Conservation (phyloP, 1,140 invertebrate genomes). For the Muscidifurax raptorellus region DNA sequence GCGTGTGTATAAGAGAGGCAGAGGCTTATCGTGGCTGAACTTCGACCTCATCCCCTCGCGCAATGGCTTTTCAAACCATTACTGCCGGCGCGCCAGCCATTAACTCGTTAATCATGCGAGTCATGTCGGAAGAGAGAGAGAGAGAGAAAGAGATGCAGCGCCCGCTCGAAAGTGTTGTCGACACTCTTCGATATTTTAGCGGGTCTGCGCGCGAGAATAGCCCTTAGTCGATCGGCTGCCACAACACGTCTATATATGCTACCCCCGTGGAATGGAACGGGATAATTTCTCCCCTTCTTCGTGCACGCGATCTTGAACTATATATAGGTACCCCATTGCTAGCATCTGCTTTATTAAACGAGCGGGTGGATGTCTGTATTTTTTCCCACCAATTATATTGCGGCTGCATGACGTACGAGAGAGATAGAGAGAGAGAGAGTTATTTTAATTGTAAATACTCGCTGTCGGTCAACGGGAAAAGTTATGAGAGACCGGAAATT, state of each 20-base stretch:
- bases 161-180: slow-evolving; percentile 6
- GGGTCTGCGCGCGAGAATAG: background rate
- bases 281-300: background rate
- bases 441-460: too few relatives aligned
- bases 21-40: background rate
- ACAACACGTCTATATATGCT: background rate
- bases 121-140: background rate
- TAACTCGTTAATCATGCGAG: slow-evolving; percentile 24
- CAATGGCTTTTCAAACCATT: slow-evolving; percentile 10
- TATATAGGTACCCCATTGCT: background rate
- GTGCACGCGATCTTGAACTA: background rate
- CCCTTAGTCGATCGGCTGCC: background rate
- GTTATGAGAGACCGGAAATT: too few relatives aligned
- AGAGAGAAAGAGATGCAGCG: background rate
- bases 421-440: too few relatives aligned
- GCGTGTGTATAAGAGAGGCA: background rate
- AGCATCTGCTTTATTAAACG: too few relatives aligned
- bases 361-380: background rate
- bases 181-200: slow-evolving; percentile 13
- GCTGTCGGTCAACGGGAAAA: too few relatives aligned
- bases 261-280: background rate
- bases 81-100: background rate
- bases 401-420: too few relatives aligned
- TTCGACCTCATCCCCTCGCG: background rate
- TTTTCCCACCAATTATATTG: background rate